Percentiles rank a stretch among this genome's conserved stretches.
Conservation (phyloP, 2,797 vertebrate species). For the Microctenopoma lineatum region DNA sequence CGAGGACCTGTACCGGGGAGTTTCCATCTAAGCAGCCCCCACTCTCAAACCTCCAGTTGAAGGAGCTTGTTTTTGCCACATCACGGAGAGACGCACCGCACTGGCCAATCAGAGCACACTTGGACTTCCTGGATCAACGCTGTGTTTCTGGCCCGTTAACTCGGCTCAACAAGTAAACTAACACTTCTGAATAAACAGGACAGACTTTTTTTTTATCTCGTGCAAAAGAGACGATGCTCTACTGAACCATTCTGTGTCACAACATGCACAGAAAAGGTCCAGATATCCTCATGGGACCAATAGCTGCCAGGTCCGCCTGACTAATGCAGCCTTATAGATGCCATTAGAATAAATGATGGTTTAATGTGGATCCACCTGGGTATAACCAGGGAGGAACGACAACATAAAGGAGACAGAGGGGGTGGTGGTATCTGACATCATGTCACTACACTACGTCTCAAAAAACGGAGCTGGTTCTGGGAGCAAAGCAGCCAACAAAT, state of each 20-base stretch:
- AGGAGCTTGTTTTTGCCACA: too few relatives aligned
- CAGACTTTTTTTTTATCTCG: background rate
- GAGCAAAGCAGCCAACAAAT: slow-evolving; percentile 39
- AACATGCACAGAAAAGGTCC: background rate
- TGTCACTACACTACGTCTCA: slow-evolving; percentile 16
- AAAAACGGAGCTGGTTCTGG: slow-evolving; percentile 35
- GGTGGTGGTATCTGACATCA: slow-evolving; percentile 14
- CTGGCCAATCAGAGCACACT: too few relatives aligned
- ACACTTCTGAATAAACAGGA: background rate
- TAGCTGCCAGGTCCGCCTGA: background rate
- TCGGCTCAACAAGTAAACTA: background rate
- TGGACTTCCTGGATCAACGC: background rate
- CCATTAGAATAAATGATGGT: background rate
- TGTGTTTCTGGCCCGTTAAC: too few relatives aligned
- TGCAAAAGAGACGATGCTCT: slow-evolving; percentile 29
- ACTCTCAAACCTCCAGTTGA: too few relatives aligned
- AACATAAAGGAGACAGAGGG: slow-evolving; percentile 23
- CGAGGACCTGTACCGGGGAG: too few relatives aligned
- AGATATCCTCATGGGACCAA: background rate
- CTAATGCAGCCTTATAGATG: background rate
- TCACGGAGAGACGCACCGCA: too few relatives aligned
- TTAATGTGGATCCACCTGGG: background rate
- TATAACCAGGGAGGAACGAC: slow-evolving; percentile 34
- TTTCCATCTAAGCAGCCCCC: too few relatives aligned
- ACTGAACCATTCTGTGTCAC: background rate